Conservation (phyloP, 2,113 vertebrate genomes). For the Rhodinocichla rosea region DNA sequence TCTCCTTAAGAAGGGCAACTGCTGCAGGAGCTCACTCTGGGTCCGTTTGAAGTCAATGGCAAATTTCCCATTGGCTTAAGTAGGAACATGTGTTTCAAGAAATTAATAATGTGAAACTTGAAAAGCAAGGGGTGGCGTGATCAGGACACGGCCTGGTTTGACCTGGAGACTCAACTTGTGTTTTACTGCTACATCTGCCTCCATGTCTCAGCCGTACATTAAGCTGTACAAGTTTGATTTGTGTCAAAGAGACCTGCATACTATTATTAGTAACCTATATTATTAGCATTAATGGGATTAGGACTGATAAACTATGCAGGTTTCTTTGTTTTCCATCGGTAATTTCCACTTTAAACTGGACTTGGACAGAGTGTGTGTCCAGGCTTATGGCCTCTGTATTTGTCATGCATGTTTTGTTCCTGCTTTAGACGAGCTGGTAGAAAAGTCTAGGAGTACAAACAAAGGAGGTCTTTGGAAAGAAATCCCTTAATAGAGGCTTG, state of each 20-base stretch:
- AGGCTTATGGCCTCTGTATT: not conserved
- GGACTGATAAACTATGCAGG: not conserved
- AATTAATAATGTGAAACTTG: slow-evolving; percentile 10
- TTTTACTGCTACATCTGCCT: not conserved
- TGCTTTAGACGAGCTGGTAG: not conserved
- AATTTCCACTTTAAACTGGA: not conserved
- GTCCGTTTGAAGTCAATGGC: slow-evolving; percentile 32
- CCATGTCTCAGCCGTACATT: not conserved
- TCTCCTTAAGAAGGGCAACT: not conserved
- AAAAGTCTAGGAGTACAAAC: not conserved
- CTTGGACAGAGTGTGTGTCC: not conserved
- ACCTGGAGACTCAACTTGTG: not conserved
- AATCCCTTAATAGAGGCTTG: slow-evolving; percentile 12
- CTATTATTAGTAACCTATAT: not conserved
- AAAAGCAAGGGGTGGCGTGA: not conserved
- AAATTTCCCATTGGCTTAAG: slow-evolving; percentile 39
- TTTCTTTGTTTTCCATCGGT: not conserved
- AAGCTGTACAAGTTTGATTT: not conserved
- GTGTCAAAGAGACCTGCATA: not conserved
- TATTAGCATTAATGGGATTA: not conserved
- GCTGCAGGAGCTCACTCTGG: not conserved
- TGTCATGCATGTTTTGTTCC: not conserved
- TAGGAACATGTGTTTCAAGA: slow-evolving; percentile 38
- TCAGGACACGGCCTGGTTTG: slow-evolving; percentile 27
- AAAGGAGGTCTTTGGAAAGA: not conserved